Evolutionary conservation across 2,797 vertebrate species (phyloP).

Genomic region (Poeciliopsis presidionis): DNA sequence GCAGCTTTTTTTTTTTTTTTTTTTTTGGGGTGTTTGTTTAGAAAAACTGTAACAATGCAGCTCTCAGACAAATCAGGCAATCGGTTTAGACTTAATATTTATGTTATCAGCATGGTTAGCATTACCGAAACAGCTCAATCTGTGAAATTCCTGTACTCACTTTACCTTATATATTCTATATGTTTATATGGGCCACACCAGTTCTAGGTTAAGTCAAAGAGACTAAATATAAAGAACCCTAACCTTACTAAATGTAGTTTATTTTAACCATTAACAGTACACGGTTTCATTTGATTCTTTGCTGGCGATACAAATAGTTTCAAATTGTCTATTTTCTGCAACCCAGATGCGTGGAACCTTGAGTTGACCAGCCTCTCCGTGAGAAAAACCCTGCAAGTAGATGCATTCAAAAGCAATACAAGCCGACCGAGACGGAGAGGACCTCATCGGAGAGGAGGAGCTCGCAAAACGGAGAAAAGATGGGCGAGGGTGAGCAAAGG

Average conservation of each 20-base stretch:
- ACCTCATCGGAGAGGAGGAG: slow-evolving; percentile 21
- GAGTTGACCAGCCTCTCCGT: slow-evolving; percentile 33
- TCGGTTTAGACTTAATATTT: background rate
- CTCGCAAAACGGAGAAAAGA: slow-evolving; percentile 13
- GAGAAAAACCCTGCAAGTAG: slow-evolving; percentile 31
- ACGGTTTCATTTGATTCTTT: background rate
- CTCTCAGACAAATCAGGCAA: background rate
- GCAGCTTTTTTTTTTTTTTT: too few species aligned
- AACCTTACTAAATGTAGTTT: background rate
- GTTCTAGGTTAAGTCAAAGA: too few species aligned
- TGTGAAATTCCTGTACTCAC: background rate
- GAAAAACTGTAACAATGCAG: background rate
- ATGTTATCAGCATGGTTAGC: background rate
- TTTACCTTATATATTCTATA: background rate
- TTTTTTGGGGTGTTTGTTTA: background rate
- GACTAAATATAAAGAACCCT: too few species aligned
- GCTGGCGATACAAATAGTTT: background rate
- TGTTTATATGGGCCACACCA: too few species aligned
- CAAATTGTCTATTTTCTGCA: background rate
- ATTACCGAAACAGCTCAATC: background rate
- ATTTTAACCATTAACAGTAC: background rate
- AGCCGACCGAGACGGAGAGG: slow-evolving; percentile 51
- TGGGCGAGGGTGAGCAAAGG: slow-evolving; percentile 30
- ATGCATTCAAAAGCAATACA: slow-evolving; percentile 32
- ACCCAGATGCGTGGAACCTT: background rate